Evolutionary conservation across 2,888 invertebrate genomes (phyloP).

Genomic region (Zele albiditarsus): DNA sequence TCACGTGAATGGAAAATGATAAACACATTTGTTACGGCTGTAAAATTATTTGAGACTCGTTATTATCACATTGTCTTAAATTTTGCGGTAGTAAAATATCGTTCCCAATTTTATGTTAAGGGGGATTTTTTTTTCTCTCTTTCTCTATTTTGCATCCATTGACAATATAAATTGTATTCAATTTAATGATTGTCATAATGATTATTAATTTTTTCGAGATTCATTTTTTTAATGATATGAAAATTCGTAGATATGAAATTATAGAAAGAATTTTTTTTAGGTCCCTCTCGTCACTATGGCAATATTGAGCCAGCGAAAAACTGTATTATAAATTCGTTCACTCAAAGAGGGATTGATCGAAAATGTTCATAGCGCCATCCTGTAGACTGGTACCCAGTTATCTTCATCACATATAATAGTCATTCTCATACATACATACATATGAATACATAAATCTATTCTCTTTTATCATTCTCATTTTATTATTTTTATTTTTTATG

Average conservation of each 20-base stretch:
- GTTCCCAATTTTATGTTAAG: no score
- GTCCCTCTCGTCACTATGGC: constrained; percentile 36
- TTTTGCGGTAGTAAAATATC: background rate
- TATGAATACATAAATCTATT: background rate
- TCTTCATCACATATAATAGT: constrained; percentile 25
- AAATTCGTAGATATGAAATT: background rate
- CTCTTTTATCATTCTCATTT: constrained; percentile 11
- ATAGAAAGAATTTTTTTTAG: background rate
- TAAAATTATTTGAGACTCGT: background rate
- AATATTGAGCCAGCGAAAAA: constrained; percentile 49
- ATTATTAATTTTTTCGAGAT: no score
- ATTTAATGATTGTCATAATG: no score
- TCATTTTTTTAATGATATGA: no score
- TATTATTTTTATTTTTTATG: constrained; percentile 24
- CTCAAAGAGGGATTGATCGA: constrained; percentile 46
- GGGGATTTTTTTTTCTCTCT: no score
- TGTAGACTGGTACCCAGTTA: constrained; percentile 49
- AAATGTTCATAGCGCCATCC: constrained; percentile 44
- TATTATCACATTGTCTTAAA: background rate
- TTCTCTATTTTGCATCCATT: no score
- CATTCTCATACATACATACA: background rate
- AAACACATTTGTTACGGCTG: background rate
- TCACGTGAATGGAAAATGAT: background rate
- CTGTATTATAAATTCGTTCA: constrained; percentile 35
- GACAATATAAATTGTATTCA: no score